Conservation (phyloP, 2,888 invertebrate genomes). For the Chymomyza procnemis region DNA sequence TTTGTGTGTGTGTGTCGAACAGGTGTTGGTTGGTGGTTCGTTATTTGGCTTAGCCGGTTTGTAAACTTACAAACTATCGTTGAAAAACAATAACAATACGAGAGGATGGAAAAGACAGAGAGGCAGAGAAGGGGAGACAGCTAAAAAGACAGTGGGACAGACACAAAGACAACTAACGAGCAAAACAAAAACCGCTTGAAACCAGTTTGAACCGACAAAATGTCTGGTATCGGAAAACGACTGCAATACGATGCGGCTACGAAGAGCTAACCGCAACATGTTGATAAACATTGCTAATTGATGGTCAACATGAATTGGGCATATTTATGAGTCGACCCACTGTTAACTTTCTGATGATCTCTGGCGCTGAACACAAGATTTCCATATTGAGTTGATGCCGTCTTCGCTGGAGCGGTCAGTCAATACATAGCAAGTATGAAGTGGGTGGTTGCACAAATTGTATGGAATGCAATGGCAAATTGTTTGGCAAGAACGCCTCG, state of each 20-base stretch:
- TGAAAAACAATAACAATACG: not conserved
- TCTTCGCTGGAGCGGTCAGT: not conserved
- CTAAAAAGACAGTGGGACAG: not conserved
- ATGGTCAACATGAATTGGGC: not conserved
- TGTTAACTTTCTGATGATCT: not conserved
- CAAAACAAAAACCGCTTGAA: slow-evolving; percentile 54
- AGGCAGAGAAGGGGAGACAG: not conserved
- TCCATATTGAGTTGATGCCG: slow-evolving; percentile 44
- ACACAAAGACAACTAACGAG: not conserved
- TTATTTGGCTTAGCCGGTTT: not conserved
- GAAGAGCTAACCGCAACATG: slow-evolving; percentile 6
- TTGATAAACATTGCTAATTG: slow-evolving; percentile 3
- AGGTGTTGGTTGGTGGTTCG: not conserved
- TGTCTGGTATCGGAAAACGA: slow-evolving; percentile 12
- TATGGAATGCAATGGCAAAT: too few relatives aligned
- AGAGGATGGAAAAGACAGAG: not conserved
- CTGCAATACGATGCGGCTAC: slow-evolving; percentile 20
- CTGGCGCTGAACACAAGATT: slow-evolving; percentile 57
- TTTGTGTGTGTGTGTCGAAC: slow-evolving; percentile 22
- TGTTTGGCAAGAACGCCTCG: too few relatives aligned
- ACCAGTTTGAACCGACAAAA: slow-evolving; percentile 65
- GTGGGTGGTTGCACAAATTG: too few relatives aligned
- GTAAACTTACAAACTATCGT: not conserved
- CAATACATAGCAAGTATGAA: too few relatives aligned
- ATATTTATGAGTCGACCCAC: not conserved